phyloP scores from a whole-genome alignment of 2,797 vertebrate genomes.

The Arnoldichthys spilopterus region DNA sequence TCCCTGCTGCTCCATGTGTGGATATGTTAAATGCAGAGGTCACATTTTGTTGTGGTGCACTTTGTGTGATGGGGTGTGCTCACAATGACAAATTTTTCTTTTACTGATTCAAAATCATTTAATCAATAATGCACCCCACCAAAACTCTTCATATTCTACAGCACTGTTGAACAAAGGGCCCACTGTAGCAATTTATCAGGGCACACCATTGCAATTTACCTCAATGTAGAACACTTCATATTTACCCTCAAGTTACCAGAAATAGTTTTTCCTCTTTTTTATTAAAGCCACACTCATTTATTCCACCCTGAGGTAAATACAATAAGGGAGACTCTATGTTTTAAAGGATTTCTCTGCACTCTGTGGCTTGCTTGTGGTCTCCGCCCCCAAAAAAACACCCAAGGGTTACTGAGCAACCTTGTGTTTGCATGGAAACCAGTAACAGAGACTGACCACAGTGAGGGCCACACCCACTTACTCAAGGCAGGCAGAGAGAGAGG shows the following conservation, averaged over 20 bases:
- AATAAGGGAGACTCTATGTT: slow-evolving; percentile 28
- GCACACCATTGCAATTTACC: background rate
- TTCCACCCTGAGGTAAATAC: slow-evolving; percentile 13
- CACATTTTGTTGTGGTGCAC: no score
- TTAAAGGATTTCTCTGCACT: background rate
- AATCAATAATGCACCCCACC: background rate
- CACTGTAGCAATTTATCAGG: background rate
- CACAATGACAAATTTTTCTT: no score
- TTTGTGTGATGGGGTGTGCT: no score
- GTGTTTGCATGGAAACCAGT: slow-evolving; percentile 68
- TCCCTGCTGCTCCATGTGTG: no score
- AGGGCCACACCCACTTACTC: slow-evolving; percentile 48
- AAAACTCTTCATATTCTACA: background rate
- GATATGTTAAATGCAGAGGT: no score
- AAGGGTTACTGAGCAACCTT: slow-evolving; percentile 65
- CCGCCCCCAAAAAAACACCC: slow-evolving; percentile 39
- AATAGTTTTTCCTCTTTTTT: no score
- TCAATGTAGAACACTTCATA: background rate
- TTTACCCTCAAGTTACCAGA: no score
- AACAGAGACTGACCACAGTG: slow-evolving; percentile 51
- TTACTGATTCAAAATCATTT: background rate
- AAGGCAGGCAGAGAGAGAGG: background rate
- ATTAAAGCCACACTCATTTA: background rate
- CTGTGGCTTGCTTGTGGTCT: slow-evolving; percentile 8
- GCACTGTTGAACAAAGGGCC: no score